A percentile compares a stretch with the other conserved stretches of the same genome.
These are phyloP conservation scores for Hormaphis cornu DNA, from an alignment of 1,140 invertebrate species.

Conservation along the genomic window DNA sequence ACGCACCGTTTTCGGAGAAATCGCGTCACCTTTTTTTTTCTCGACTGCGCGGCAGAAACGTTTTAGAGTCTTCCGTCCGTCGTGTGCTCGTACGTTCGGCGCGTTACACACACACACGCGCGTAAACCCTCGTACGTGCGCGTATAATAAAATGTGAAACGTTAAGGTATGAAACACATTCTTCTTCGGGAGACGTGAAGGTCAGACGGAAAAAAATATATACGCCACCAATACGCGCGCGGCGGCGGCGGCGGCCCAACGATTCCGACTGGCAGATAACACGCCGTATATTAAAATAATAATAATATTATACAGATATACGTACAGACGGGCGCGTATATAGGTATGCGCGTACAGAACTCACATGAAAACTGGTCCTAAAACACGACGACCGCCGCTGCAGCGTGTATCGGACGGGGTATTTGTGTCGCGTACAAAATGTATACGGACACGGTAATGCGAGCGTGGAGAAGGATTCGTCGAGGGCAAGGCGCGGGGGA, in stretches of 20 bases:
- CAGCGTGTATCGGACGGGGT: neutral
- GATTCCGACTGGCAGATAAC: constrained; percentile 31
- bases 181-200: constrained; percentile 23
- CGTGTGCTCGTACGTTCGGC: too few relatives aligned
- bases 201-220: constrained; percentile 30
- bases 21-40: too few relatives aligned
- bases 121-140: neutral
- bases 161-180: neutral
- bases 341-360: neutral
- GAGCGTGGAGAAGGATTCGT: neutral
- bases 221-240: too few relatives aligned
- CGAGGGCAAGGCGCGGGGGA: neutral
- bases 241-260: neutral
- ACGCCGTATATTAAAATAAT: neutral
- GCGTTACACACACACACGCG: neutral
- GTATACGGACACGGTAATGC: neutral
- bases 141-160: constrained; percentile 2
- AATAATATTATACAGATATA: too few relatives aligned
- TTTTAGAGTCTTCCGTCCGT: neutral
- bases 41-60: too few relatives aligned
- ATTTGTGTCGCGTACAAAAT: neutral
- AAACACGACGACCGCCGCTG: too few relatives aligned
- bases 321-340: too few relatives aligned
- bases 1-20: too few relatives aligned
- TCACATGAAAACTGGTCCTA: constrained; percentile 31